Base-by-base conservation (phyloP, 2,113 vertebrate species). In the Centropristis striata region DNA sequence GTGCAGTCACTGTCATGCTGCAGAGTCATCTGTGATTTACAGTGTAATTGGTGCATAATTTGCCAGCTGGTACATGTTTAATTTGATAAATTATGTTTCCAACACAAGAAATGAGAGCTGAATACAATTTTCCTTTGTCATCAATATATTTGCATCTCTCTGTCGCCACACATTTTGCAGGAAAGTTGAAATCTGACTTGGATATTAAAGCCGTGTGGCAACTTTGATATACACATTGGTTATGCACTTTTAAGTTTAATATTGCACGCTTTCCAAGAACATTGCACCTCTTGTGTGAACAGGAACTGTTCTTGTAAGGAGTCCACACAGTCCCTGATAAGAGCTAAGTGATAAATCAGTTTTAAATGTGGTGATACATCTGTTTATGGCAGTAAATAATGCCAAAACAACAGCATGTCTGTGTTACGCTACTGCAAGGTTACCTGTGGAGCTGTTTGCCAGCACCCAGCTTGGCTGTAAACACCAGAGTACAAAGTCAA, bases 41-140 rank as follows among this genome's bases (percentile, higher is more conserved):
- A 86, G 82, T 89, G 87, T 91, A 94, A 93, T 90, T 91, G 88
- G 72, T 85, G 85, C 84, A 83, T 93, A 88, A 94, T 93, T 88
- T 90, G 80, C 92, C 93, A 94, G 88, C 90, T 94, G 90, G 54
- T 86, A 70, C 63, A 81, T 72, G 84, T 82, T 90, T 90, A 77
- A 87, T 90, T 84, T 86, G 80, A 94, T 87, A 73, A 93, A 88
- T 91, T 89, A 78, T 78, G 65, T 89, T 89, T 88, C 70, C 46
- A 64, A 61, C 65, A 66, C 72, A 71, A 86, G 78, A 75, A 85
- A 88, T 88, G 77, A 84, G 71, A 83, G 76, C 13, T 59, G 86
- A 82, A 75, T 77, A 47, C 68, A 64, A 80, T 72, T 10, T 68
- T 47, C 28, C 16, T 77, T 78, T 54, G 68, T 49, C 76, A 28